These are phyloP conservation scores for Anguilla megastoma DNA, from an alignment of 2,797 vertebrate species.

Conservation along the genomic window DNA sequence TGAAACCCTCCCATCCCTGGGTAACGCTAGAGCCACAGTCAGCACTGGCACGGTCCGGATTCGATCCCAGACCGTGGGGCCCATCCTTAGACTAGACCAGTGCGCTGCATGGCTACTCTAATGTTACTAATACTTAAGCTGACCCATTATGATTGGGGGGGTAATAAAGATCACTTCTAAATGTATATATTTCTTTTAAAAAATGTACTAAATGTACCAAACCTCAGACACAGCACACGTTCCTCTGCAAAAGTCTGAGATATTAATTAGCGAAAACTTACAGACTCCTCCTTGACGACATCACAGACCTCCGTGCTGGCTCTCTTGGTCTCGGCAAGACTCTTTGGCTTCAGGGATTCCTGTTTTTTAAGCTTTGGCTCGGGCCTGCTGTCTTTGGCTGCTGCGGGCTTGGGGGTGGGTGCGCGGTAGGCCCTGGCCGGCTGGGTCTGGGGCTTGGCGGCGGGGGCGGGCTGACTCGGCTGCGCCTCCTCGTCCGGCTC, in stretches of 20 bases:
- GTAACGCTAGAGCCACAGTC: background rate
- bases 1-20: background rate
- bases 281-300: slow-evolving; percentile 74
- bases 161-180: background rate
- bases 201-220: background rate
- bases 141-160: background rate
- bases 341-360: slow-evolving; percentile 88
- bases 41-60: background rate
- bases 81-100: background rate
- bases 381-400: slow-evolving; percentile 81
- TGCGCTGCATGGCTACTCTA: background rate
- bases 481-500: slow-evolving; percentile 66
- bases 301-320: slow-evolving; percentile 76
- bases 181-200: background rate
- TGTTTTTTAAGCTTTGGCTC: slow-evolving; percentile 81
- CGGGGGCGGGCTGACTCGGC: slow-evolving; percentile 65
- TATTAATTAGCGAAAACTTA: slow-evolving; percentile 66
- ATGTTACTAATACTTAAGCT: background rate
- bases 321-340: slow-evolving; percentile 81
- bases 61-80: background rate
- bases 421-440: slow-evolving; percentile 64
- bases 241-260: background rate
- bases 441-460: slow-evolving; percentile 63
- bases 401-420: slow-evolving; percentile 63
- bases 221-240: background rate